These are phyloP conservation scores for Athetis lepigone DNA, from an alignment of 2,888 invertebrate species.

Conservation along the genomic window DNA sequence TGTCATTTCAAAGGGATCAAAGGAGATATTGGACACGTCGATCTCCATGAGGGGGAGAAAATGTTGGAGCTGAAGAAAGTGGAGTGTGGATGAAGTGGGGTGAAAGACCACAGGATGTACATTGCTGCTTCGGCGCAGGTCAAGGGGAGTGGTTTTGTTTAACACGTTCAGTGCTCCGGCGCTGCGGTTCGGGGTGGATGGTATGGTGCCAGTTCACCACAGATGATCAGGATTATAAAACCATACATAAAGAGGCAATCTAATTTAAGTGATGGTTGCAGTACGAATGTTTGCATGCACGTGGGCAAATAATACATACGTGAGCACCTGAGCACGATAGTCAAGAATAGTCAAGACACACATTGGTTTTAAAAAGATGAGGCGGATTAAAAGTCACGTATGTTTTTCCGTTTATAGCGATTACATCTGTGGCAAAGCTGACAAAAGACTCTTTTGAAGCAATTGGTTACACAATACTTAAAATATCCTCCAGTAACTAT, in stretches of 20 bases:
- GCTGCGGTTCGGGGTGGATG: not conserved
- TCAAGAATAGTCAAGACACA: no score
- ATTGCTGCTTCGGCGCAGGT: conserved; percentile 71
- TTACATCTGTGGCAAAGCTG: not conserved
- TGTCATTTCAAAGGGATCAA: conserved; percentile 85
- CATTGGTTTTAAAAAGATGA: not conserved
- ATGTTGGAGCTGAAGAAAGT: conserved; percentile 83
- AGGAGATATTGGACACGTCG: conserved; percentile 52
- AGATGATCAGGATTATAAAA: not conserved
- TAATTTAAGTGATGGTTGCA: not conserved
- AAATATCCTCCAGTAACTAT: not conserved
- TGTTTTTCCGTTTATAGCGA: not conserved
- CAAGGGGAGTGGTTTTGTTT: conserved; percentile 39
- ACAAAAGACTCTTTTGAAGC: not conserved
- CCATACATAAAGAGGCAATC: conserved; percentile 2
- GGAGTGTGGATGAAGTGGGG: conserved; percentile 80
- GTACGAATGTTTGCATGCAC: no score
- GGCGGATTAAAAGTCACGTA: not conserved
- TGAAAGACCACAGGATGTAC: conserved; percentile 70
- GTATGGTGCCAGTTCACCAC: not conserved
- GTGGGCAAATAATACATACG: no score
- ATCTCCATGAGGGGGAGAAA: conserved; percentile 74
- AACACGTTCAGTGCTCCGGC: conserved; percentile 46
- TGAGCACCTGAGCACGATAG: no score
- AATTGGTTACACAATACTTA: not conserved